A percentile compares a stretch with the other conserved stretches of the same genome.
These are phyloP conservation scores for Melospiza melodia DNA, from an alignment of 2,113 vertebrate genomes.

Conservation along the genomic window DNA sequence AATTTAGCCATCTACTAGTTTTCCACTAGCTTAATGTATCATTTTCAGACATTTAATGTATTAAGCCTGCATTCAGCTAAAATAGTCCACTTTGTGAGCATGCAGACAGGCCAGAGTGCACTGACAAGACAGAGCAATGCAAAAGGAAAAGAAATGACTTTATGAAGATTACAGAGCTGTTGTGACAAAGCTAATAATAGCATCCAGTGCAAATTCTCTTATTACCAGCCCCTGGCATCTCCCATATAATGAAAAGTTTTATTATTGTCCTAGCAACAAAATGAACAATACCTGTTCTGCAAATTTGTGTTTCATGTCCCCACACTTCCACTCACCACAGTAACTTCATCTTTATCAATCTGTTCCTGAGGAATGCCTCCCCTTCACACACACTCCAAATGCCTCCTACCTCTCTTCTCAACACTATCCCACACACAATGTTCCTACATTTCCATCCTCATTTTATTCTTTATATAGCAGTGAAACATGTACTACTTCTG, in stretches of 20 bases:
- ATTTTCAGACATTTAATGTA: not conserved
- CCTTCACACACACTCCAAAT: not conserved
- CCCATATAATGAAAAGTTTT: not conserved
- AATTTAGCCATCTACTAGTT: not conserved
- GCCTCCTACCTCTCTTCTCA: not conserved
- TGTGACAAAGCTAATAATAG: not conserved
- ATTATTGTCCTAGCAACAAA: not conserved
- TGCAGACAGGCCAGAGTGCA: not conserved
- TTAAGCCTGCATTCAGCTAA: not conserved
- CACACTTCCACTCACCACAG: not conserved
- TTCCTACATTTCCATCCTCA: not conserved
- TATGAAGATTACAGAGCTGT: not conserved
- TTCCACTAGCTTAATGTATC: not conserved
- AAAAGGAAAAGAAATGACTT: not conserved
- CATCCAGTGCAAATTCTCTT: not conserved
- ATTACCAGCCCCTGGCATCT: not conserved
- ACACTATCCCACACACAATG: not conserved
- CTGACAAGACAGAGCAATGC: not conserved
- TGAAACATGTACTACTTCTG: not conserved
- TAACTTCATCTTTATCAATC: not conserved
- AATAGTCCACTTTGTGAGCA: not conserved
- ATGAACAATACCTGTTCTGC: not conserved
- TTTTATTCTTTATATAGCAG: not conserved
- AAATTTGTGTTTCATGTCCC: not conserved
- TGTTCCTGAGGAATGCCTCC: not conserved